phyloP scores from a whole-genome alignment of 2,888 invertebrate genomes.

The Diarsia dahlii region DNA sequence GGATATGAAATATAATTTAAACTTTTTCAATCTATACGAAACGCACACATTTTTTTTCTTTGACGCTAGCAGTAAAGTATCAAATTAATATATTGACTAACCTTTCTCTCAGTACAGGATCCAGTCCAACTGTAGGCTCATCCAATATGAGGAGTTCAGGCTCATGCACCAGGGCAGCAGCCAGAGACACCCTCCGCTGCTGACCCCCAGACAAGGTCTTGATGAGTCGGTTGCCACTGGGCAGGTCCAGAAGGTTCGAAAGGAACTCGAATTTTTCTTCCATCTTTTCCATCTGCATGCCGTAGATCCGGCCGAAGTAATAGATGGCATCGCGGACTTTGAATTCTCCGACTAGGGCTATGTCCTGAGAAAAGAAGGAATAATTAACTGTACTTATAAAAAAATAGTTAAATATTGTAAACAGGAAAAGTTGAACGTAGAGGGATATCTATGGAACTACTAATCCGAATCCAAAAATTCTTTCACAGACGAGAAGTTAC shows the following conservation, averaged over 20 bases:
- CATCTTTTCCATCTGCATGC: constrained; percentile 92
- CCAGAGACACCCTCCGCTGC: constrained; percentile 96
- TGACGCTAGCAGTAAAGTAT: background rate
- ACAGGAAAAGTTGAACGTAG: too few relatives aligned
- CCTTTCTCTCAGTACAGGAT: constrained; percentile 96
- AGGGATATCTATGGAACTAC: too few relatives aligned
- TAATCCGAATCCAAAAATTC: too few relatives aligned
- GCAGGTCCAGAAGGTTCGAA: constrained; percentile 94
- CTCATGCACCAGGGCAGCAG: constrained; percentile 96
- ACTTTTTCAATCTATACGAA: background rate
- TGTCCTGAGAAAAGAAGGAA: too few relatives aligned
- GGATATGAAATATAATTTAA: too few relatives aligned
- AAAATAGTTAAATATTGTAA: too few relatives aligned
- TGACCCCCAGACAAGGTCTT: constrained; percentile 97
- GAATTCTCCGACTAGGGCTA: constrained; percentile 95
- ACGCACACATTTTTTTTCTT: background rate
- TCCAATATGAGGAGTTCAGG: constrained; percentile 97
- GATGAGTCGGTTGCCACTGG: constrained; percentile 92
- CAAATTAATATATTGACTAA: constrained; percentile 76
- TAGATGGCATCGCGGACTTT: constrained; percentile 95
- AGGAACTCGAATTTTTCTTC: constrained; percentile 93
- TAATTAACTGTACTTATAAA: too few relatives aligned
- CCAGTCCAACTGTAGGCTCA: constrained; percentile 98
- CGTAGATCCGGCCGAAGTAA: constrained; percentile 97
- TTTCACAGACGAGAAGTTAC: too few relatives aligned